Evolutionary conservation across 2,113 vertebrate species (phyloP), one percentile per base, ranked within the genome.

Genomic region (Gobius niger): DNA sequence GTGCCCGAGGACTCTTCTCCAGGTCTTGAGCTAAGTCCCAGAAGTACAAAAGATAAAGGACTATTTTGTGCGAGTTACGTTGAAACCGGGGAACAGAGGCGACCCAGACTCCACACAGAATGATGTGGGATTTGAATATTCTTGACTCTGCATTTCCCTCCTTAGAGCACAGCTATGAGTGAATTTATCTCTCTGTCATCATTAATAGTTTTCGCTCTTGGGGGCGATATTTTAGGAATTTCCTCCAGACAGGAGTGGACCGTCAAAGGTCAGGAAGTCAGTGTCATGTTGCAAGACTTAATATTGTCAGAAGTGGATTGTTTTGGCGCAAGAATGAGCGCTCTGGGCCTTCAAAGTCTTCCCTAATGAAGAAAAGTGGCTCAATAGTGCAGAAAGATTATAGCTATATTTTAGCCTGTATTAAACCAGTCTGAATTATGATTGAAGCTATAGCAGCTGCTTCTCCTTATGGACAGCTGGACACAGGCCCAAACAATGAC

Each of bases 381-480:
- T 42, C 7, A 42, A 42, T 41, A 42, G 15, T 56, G 19, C 19
- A 3, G 12, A 13, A 34, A 56, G 53, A 56, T 56, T 56, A 7
- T 56, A 34, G 11, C 19, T 34, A 41, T 57, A 57, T 57, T 56
- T 56, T 34, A 7, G 6, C 54, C 7, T 19, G 16, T 9, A 9
- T 52, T 40, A 10, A 57, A 14, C 11, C 54, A 40, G 9, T 56
- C 6, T 19, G 6, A 57, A 10, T 56, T 56, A 56, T 56, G 53
- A 19, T 11, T 7, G 24, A 40, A 11, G 12, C 24, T 40, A 3
- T 40, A 40, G 54, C 54, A 57, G 54, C 54, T 57, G 54, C 54
- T 57, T 57, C 54, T 56, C 53, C 19, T 57, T 57, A 57, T 40
- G 7, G 12, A 57, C 54, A 57, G 40, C 19, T 57, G 57, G 57